Conservation (phyloP, 2,888 invertebrate genomes). For the Plagiodera versicolora region DNA sequence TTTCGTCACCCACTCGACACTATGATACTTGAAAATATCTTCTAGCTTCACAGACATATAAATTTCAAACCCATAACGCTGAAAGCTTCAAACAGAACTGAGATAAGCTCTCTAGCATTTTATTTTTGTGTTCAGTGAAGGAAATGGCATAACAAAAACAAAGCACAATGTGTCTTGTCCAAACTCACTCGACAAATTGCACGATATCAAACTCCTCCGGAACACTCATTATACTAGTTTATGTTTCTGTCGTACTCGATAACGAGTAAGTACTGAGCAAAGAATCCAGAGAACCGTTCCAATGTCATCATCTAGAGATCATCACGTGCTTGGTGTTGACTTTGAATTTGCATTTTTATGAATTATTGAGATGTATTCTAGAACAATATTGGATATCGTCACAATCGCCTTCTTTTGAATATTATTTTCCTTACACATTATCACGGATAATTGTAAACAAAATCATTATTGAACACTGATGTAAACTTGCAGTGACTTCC, state of each 20-base stretch:
- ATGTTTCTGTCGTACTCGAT: too few species aligned
- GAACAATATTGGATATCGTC: neutral
- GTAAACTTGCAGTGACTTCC: too few species aligned
- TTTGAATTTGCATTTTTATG: neutral
- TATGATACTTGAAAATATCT: too few species aligned
- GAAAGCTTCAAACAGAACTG: neutral
- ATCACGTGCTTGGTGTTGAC: neutral
- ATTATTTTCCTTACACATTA: too few species aligned
- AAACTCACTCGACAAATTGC: slow-evolving; percentile 14
- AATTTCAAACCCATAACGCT: neutral
- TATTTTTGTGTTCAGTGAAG: neutral
- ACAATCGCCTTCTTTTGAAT: neutral
- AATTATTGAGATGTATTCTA: neutral
- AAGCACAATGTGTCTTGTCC: neutral
- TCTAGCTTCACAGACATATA: neutral
- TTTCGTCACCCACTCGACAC: too few species aligned
- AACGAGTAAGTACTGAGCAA: too few species aligned
- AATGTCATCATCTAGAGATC: too few species aligned
- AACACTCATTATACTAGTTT: neutral
- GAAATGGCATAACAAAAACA: neutral
- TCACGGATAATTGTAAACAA: too few species aligned
- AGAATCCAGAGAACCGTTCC: too few species aligned
- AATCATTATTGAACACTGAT: too few species aligned
- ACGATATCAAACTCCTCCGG: slow-evolving; percentile 13
- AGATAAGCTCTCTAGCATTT: neutral